Evolutionary conservation across 2,888 invertebrate genomes (phyloP), one percentile per base, ranked within the genome.

Genomic region (Notodonta ziczac): DNA sequence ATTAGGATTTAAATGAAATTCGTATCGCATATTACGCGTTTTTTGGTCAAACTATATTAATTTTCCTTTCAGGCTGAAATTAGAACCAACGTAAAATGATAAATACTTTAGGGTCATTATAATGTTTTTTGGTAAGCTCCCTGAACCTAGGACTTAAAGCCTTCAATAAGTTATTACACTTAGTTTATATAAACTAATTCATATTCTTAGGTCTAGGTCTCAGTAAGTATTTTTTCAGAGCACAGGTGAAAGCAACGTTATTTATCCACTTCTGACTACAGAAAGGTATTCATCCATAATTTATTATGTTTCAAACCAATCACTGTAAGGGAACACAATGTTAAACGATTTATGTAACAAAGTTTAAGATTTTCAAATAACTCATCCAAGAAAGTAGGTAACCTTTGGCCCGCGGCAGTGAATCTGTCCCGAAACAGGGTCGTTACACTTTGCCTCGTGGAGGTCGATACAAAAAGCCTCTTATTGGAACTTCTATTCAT

Each of bases 341-440:
- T 70, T 50, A 62, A 64, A 68, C 65, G 64, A 60, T 66, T 54
- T 66, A 50, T 58, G 57, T 57, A 59, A 62, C 62, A 62, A 73
- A 65, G 63, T 66, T 68, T 13, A 61, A 73, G 63, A 73, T 62
- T 67, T 65, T 67, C 65, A 66, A 67, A 73, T 66, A 62, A 69
- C 61, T 70, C 61, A 66, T 74, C 71, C 69, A 66, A 57, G 61
- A 68, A 72, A 74, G 72, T 70, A 70, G 67, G 67, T 70, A 61
- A 63, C 60, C 67, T 57, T 59, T 63, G 67, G 62, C 76, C 70
- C 65, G 72, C 63, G 73, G 72, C 77, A 65, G 63, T 63, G 63
- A 70, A 75, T 76, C 74, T 80, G 72, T 73, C 74, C 73, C 74
- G 73, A 71, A 78, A 78, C 71, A 72, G 74, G 81, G 80, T 75